A percentile compares a stretch with the other conserved stretches of the same genome.
Conservation (phyloP, 2,797 vertebrate species). For the Protosalanx chinensis region DNA sequence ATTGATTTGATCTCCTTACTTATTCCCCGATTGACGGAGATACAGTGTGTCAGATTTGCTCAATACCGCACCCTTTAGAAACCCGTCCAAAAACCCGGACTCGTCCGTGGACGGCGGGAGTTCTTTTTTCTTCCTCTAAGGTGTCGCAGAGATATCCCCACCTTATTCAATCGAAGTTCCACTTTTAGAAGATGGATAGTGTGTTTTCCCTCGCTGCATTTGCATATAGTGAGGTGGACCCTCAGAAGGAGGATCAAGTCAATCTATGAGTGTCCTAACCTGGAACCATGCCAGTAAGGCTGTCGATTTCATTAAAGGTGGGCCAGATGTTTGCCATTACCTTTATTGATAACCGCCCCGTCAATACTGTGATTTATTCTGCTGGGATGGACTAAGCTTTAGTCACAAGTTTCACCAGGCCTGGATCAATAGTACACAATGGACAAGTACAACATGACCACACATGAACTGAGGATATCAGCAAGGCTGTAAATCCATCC, state of each 20-base stretch:
- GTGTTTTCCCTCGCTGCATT: slow-evolving; percentile 57
- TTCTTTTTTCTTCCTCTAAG: slow-evolving; percentile 55
- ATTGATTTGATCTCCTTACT: slow-evolving; percentile 67
- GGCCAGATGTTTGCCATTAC: slow-evolving; percentile 82
- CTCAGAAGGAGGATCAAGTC: slow-evolving; percentile 72
- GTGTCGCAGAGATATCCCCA: slow-evolving; percentile 58
- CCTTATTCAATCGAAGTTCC: slow-evolving; percentile 53
- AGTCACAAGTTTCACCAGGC: slow-evolving; percentile 77
- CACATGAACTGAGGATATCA: slow-evolving; percentile 60
- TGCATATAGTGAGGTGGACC: slow-evolving; percentile 67
- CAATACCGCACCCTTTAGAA: slow-evolving; percentile 1
- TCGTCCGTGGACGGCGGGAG: too few relatives aligned
- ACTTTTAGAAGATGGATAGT: slow-evolving; percentile 51
- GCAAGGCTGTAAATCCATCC: slow-evolving; percentile 58
- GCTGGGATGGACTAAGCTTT: slow-evolving; percentile 74
- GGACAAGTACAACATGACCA: slow-evolving; percentile 73
- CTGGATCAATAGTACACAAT: slow-evolving; percentile 77
- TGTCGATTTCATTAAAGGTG: slow-evolving; percentile 80
- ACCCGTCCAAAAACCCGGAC: too few relatives aligned
- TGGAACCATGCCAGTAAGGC: slow-evolving; percentile 61
- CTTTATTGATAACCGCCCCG: slow-evolving; percentile 78
- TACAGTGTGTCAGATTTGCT: slow-evolving; percentile 61
- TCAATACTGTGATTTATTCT: slow-evolving; percentile 83
- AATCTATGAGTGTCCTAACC: slow-evolving; percentile 69
- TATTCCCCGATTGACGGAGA: slow-evolving; percentile 68